Evolutionary conservation across 1,140 invertebrate species (phyloP).

Genomic region (Delia radicum): DNA sequence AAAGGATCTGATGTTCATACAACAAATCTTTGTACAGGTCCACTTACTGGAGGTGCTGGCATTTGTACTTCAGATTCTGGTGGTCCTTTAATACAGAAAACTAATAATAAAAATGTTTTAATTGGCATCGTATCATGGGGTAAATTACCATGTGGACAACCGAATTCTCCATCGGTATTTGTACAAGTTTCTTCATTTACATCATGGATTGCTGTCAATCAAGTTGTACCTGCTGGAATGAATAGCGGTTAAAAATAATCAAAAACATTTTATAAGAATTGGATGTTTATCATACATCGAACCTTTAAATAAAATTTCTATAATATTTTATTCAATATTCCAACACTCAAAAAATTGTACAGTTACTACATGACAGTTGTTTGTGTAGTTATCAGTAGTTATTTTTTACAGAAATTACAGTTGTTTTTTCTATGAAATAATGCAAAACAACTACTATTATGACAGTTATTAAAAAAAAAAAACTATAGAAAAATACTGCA

Average conservation of each 20-base stretch:
- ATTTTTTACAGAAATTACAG: too few relatives aligned
- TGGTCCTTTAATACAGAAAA: constrained; percentile 50
- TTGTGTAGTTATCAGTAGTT: too few relatives aligned
- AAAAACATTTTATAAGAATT: background rate
- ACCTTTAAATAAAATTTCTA: too few relatives aligned
- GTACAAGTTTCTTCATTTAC: constrained; percentile 67
- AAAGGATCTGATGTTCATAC: constrained; percentile 50
- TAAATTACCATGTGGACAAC: constrained; percentile 58
- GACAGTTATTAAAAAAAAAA: too few relatives aligned
- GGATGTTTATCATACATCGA: too few relatives aligned
- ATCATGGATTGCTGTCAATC: constrained; percentile 62
- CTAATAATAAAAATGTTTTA: constrained; percentile 35
- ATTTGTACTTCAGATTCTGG: constrained; percentile 59
- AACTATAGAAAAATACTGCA: too few relatives aligned
- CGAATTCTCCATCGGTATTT: constrained; percentile 70
- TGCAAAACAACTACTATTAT: too few relatives aligned
- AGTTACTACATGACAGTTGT: too few relatives aligned
- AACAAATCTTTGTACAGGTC: constrained; percentile 60
- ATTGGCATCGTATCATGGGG: constrained; percentile 58
- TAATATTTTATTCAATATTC: too few relatives aligned
- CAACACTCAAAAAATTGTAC: too few relatives aligned
- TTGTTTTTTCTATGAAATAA: too few relatives aligned
- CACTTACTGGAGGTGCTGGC: constrained; percentile 55
- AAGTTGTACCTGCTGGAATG: constrained; percentile 26
- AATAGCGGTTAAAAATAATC: background rate